Evolutionary conservation across 2,797 vertebrate species (phyloP), one percentile per base, ranked within the genome.

Genomic region (Phylloscopus collybita): DNA sequence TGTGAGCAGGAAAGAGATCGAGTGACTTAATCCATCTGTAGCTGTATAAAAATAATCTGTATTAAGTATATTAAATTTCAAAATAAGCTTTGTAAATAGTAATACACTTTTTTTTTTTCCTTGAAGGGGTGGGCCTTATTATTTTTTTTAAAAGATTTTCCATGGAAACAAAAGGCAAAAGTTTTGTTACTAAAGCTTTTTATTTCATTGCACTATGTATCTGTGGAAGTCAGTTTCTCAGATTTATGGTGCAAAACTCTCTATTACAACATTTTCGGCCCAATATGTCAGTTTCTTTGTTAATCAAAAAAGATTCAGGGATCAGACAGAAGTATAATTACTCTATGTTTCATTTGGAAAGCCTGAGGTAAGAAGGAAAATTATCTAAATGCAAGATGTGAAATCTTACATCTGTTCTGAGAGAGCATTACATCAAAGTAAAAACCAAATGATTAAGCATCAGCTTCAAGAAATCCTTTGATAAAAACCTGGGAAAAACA

Each of bases 291-390:
- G 65, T 83, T 72, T 75, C 61, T 86, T 92, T 65, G 38, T 91
- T 91, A 93, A 89, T 69, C 79, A 88, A 59, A 0, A 0, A 88
- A 83, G 59, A 65, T 67, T 88, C 36, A 74, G 34, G 36, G 69
- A 67, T 79, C 51, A 91, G 40, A 83, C 21, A 70, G 25, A 57
- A 85, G 59, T 80, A 64, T 60, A 91, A 94, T 87, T 89, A 69
- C 44, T 83, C 42, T 53, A 3, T 47, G 57, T 62, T 72, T 76
- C 73, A 80, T 53, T 42, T 72, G 57, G 42, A 91, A 89, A 85
- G 80, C 71, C 86, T 76, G 64, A 79, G 73, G 88, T 94, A 79
- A 93, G 62, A 95, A 72, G 16, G 27, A 92, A 84, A 89, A 69
- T 65, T 0, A 86, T 90, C 60, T 85, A 85, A 90, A 78, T 34